Conservation (phyloP, 2,888 invertebrate species). For the Tipula vernalis region DNA sequence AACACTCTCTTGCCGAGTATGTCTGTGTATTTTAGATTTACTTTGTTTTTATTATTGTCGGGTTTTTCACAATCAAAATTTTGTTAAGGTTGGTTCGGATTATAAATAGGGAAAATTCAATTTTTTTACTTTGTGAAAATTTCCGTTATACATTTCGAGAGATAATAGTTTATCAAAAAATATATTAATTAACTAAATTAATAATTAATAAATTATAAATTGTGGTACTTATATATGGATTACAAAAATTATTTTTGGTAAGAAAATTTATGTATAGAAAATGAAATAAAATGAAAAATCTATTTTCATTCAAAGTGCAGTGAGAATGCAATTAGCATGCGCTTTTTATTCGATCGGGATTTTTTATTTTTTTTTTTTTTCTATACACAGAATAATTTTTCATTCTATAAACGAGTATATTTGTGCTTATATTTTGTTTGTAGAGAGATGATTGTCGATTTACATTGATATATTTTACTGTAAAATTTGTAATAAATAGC, state of each 20-base stretch:
- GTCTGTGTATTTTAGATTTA: background rate
- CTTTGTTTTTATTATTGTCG: slow-evolving; percentile 9
- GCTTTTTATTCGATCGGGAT: slow-evolving; percentile 9
- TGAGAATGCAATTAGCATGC: slow-evolving; percentile 7
- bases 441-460: background rate
- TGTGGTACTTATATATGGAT: background rate
- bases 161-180: background rate
- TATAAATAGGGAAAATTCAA: background rate
- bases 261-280: background rate
- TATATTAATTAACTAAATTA: background rate
- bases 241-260: background rate
- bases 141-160: background rate
- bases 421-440: background rate
- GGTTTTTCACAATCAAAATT: slow-evolving; percentile 5
- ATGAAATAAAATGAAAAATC: background rate
- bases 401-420: background rate
- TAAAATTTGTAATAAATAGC: background rate
- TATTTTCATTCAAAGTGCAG: background rate
- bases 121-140: background rate
- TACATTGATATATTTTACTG: background rate
- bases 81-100: slow-evolving; percentile 6
- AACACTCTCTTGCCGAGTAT: background rate
- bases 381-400: background rate
- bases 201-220: background rate
- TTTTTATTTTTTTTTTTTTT: background rate